phyloP scores from a whole-genome alignment of 2,113 vertebrate species.

The Pogona vitticeps region DNA sequence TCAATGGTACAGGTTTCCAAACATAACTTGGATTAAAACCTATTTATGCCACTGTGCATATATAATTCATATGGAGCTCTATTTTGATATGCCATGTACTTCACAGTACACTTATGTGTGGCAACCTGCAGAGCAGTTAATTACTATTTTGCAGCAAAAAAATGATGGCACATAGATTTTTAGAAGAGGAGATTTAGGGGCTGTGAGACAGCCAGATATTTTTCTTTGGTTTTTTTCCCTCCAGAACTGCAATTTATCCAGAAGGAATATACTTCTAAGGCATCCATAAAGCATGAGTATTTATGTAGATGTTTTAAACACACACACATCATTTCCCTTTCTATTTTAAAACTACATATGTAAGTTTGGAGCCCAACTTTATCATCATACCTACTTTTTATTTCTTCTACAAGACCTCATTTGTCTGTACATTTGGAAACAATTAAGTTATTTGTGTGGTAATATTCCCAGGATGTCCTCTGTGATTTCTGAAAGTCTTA shows the following conservation, averaged over 20 bases:
- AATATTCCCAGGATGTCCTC: conserved; percentile 8
- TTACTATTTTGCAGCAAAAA: conserved; percentile 59
- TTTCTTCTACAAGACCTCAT: conserved; percentile 6
- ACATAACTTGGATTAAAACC: conserved; percentile 50
- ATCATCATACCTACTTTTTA: conserved; percentile 28
- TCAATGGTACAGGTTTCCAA: conserved; percentile 31
- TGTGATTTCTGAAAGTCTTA: conserved; percentile 22
- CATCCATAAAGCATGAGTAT: conserved; percentile 49
- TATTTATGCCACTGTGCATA: conserved; percentile 8
- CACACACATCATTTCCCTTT: conserved; percentile 45
- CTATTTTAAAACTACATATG: conserved; percentile 39
- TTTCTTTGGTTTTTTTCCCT: background rate
- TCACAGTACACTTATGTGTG: conserved; percentile 48
- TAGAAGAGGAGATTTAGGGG: conserved; percentile 54
- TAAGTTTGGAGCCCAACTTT: conserved; percentile 1
- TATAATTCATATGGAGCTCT: background rate
- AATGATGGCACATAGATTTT: conserved; percentile 35
- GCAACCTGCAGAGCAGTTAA: conserved; percentile 57
- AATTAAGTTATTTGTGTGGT: conserved; percentile 23
- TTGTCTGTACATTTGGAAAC: conserved; percentile 21
- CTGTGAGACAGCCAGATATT: conserved; percentile 37
- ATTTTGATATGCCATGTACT: conserved; percentile 21
- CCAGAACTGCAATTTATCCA: conserved; percentile 41
- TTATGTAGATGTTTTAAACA: conserved; percentile 50
- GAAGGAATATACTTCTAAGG: conserved; percentile 51